Evolutionary conservation across 2,888 invertebrate genomes (phyloP), one percentile per base, ranked within the genome.

Genomic region (Apeira syringaria): DNA sequence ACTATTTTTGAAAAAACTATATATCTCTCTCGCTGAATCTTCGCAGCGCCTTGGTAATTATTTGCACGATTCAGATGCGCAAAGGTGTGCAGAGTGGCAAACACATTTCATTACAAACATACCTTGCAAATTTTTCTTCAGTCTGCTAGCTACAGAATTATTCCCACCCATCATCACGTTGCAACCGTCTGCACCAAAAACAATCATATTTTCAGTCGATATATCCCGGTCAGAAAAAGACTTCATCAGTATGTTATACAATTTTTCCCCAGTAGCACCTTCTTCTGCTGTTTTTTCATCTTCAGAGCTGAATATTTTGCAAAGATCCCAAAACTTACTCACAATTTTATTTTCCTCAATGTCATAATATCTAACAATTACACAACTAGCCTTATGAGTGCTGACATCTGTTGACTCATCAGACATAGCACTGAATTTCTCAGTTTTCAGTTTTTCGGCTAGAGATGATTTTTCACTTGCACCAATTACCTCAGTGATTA

Each of bases 391-490:
- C 10, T 40, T 40, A 5, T n/a, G 5, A 7, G 33, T 2, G 1
- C 28, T 13, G 17, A 40, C 29, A 15, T 40, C 40, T 1, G 40
- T 34, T 6, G 29, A 34, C 12, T 34, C 40, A 10, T 40, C 40
- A 3, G 24, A 28, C 13, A 40, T 6, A 11, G 34, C 15, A 17
- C 33, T 34, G 24, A 40, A 40, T 34, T 40, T 34, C 6, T 20
- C 18, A 20, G 5, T 20, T 7, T 4, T 20, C 3, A 20, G 3
- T 5, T 5, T 20, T 1, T 40, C 22, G 28, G 28, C 5, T 40
- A 40, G 11, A n/a, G 34, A 18, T 1, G 18, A 20, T 26, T 42
- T 42, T 9, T 42, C 31, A 15, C 1, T 12, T 25, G 24, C 25
- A 9, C 15, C 33, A 9, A 33, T 33, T 15, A 33, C 25, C 25